These are phyloP conservation scores for Pipistrellus pipistrellus DNA, from an alignment of 2,797 vertebrate genomes.

Conservation along the genomic window DNA sequence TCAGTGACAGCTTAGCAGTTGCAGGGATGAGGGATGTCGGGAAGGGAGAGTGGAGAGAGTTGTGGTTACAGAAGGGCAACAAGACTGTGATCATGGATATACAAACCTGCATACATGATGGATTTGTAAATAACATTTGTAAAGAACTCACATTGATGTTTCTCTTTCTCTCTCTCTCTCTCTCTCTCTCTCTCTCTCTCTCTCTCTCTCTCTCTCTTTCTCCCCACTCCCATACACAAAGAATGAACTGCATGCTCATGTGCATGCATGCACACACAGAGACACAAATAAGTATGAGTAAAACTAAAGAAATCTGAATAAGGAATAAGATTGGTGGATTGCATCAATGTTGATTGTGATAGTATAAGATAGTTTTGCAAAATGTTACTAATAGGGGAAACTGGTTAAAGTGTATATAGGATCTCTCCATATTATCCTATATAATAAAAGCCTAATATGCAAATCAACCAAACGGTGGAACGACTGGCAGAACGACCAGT, in stretches of 20 bases:
- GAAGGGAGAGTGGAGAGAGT: neutral
- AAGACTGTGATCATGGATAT: neutral
- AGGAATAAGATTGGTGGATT: neutral
- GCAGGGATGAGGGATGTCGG: neutral
- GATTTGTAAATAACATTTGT: neutral
- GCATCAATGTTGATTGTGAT: neutral
- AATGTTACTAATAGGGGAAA: conserved; percentile 4
- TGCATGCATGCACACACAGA: neutral
- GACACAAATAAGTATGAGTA: neutral
- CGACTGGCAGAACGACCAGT: no score
- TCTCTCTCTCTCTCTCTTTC: no score
- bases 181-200: no score
- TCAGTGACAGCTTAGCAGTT: neutral
- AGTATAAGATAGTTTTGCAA: neutral
- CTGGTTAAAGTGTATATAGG: neutral
- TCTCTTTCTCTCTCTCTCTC: no score
- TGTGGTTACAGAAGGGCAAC: neutral
- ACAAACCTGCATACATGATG: neutral
- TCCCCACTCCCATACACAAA: neutral
- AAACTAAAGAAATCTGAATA: neutral
- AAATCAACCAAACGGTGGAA: no score
- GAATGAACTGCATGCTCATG: neutral
- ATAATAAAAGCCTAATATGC: no score
- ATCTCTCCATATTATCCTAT: no score
- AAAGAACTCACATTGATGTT: no score